phyloP scores from a whole-genome alignment of 2,113 vertebrate genomes.

The Grallaria varia region DNA sequence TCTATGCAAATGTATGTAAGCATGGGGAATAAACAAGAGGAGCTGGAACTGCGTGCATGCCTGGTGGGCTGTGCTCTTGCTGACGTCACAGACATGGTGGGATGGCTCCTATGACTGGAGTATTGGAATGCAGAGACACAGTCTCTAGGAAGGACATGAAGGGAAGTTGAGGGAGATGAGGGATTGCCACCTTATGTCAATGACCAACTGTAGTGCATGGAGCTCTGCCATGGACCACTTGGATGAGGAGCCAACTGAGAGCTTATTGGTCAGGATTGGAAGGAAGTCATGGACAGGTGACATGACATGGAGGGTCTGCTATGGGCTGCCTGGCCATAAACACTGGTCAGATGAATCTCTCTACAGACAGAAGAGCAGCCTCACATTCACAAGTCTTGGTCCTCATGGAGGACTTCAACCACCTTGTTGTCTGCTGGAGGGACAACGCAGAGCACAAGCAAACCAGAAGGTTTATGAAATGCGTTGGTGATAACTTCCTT shows the following conservation, averaged over 20 bases:
- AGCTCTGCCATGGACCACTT: not conserved
- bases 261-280: not conserved
- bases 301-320: not conserved
- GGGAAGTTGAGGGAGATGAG: not conserved
- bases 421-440: not conserved
- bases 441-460: not conserved
- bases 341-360: not conserved
- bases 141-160: not conserved
- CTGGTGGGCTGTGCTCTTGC: not conserved
- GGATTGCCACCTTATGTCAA: not conserved
- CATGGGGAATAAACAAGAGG: not conserved
- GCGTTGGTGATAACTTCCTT: not conserved
- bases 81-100: not conserved
- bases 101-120: not conserved
- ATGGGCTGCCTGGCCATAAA: not conserved
- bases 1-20: not conserved
- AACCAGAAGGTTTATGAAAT: not conserved
- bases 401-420: not conserved
- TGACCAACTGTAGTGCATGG: not conserved
- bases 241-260: not conserved
- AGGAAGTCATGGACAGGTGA: not conserved
- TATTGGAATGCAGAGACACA: not conserved
- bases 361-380: not conserved
- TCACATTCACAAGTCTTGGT: not conserved
- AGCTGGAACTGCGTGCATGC: rapidly evolving